A percentile compares a stretch with the other conserved stretches of the same genome.
Evolutionary conservation across 2,113 vertebrate species (phyloP).

Genomic region (Diadophis punctatus): DNA sequence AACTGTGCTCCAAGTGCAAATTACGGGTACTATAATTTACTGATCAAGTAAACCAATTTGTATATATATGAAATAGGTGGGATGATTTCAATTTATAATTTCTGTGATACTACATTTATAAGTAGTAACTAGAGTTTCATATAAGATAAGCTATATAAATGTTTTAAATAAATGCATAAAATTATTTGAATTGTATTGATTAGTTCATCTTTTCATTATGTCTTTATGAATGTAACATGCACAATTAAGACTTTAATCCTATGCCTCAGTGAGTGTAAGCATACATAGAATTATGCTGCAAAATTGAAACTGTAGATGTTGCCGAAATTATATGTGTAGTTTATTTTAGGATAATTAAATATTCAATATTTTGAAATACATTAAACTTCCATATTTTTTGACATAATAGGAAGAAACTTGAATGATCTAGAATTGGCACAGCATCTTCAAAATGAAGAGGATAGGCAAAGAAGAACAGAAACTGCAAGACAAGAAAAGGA

Average conservation of each 20-base stretch:
- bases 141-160: neutral
- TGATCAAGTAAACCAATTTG: neutral
- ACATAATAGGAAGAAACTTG: constrained; percentile 32
- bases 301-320: neutral
- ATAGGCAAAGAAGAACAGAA: constrained; percentile 64
- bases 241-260: neutral
- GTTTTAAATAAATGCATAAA: neutral
- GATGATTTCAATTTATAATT: neutral
- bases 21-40: neutral
- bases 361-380: neutral
- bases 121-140: neutral
- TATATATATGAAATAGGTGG: neutral
- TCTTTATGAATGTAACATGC: neutral
- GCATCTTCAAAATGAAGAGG: constrained; percentile 81
- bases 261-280: neutral
- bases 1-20: neutral
- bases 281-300: neutral
- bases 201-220: neutral
- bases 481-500: constrained; percentile 73
- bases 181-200: neutral
- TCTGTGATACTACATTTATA: neutral
- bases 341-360: neutral
- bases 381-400: neutral
- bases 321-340: neutral
- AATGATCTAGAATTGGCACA: constrained; percentile 77